Evolutionary conservation across 1,140 invertebrate species (phyloP).

Genomic region (Drosophila mayri): DNA sequence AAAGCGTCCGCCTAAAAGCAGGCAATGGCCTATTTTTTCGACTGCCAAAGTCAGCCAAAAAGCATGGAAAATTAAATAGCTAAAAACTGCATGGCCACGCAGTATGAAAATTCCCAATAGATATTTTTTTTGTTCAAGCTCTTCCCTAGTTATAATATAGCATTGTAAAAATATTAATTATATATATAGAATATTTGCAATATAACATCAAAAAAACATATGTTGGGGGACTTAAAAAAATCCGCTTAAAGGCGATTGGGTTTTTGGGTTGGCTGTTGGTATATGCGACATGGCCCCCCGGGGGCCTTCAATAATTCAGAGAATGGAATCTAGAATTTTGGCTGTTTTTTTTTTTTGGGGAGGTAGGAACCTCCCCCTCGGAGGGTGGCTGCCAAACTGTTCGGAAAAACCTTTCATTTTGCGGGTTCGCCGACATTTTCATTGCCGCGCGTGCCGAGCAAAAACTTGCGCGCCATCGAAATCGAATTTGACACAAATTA

Average conservation of each 20-base stretch:
- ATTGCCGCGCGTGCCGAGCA: slow-evolving; percentile 30
- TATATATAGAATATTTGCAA: background rate
- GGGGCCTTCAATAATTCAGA: slow-evolving; percentile 40
- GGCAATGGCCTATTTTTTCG: slow-evolving; percentile 5
- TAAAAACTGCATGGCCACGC: background rate
- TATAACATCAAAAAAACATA: slow-evolving; percentile 19
- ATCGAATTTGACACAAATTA: slow-evolving; percentile 56
- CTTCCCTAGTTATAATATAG: background rate
- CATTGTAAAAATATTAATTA: slow-evolving; percentile 17
- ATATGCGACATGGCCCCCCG: slow-evolving; percentile 7
- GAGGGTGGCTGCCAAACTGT: slow-evolving; percentile 25
- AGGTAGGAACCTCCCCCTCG: background rate
- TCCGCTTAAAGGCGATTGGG: slow-evolving; percentile 22
- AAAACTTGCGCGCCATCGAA: slow-evolving; percentile 50
- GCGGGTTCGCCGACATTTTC: slow-evolving; percentile 34
- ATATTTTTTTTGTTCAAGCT: background rate
- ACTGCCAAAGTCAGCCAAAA: slow-evolving; percentile 19
- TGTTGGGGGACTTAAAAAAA: slow-evolving; percentile 28
- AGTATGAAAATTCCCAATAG: slow-evolving; percentile 7
- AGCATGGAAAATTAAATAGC: slow-evolving; percentile 23
- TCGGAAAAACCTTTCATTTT: slow-evolving; percentile 28
- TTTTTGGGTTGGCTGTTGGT: background rate
- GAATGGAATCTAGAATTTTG: slow-evolving; percentile 18
- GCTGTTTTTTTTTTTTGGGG: background rate
- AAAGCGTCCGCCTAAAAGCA: slow-evolving; percentile 14